These are phyloP conservation scores for Philaethria dido DNA, from an alignment of 2,888 invertebrate genomes.

Conservation along the genomic window DNA sequence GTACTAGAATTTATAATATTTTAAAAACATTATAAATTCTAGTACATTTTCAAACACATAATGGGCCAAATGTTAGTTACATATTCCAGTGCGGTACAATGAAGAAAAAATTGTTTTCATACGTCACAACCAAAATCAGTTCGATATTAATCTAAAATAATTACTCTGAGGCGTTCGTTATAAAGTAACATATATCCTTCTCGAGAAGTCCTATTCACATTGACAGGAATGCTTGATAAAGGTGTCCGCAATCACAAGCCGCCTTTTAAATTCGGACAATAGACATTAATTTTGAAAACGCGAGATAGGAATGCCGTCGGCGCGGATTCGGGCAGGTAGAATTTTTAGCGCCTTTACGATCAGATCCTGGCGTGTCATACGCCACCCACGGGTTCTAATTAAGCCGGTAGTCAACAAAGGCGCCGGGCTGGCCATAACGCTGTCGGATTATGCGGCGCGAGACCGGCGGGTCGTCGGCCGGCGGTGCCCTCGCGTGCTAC, in stretches of 20 bases:
- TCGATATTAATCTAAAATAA: conserved; percentile 48
- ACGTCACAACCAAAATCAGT: conserved; percentile 76
- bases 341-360: conserved; percentile 82
- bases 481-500: conserved; percentile 77
- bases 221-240: conserved; percentile 38
- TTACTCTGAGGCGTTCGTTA: conserved; percentile 46
- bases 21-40: too few species aligned
- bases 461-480: conserved; percentile 76
- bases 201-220: conserved; percentile 33
- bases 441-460: conserved; percentile 75
- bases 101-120: conserved; percentile 79
- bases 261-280: conserved; percentile 62
- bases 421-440: conserved; percentile 74
- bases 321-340: conserved; percentile 74
- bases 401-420: conserved; percentile 81
- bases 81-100: conserved; percentile 74
- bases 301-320: conserved; percentile 77
- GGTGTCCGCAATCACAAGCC: conserved; percentile 44
- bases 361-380: conserved; percentile 80
- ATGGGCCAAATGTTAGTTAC: conserved; percentile 73
- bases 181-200: conserved; percentile 37
- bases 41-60: too few species aligned
- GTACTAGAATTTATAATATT: too few species aligned
- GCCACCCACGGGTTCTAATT: conserved; percentile 81
- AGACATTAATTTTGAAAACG: conserved; percentile 78